A percentile compares a stretch with the other conserved stretches of the same genome.
phyloP scores from a whole-genome alignment of 30 jellyfish, hydroid and myxozoan genomes.

The Cassiopea andromeda region DNA sequence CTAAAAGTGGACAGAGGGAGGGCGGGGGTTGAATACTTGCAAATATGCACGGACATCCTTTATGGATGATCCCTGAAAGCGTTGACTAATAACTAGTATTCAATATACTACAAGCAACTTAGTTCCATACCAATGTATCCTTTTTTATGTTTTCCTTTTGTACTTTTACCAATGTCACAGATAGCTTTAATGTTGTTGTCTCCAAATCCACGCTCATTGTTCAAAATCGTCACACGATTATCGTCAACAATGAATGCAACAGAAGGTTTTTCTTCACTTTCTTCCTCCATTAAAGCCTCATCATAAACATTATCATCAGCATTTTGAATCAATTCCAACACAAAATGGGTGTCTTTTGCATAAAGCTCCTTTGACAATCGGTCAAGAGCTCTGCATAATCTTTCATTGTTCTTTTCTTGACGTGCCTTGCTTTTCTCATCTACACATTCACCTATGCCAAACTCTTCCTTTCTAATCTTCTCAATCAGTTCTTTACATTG shows the following conservation, averaged over 20 bases:
- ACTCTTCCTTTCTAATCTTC: conserved; percentile 68
- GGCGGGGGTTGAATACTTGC: too few species aligned
- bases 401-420: conserved; percentile 68
- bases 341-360: conserved; percentile 91
- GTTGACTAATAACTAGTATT: too few species aligned
- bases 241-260: conserved; percentile 80
- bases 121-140: conserved; percentile 84
- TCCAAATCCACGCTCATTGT: conserved; percentile 87
- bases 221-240: conserved; percentile 51
- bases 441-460: conserved; percentile 77
- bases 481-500: conserved; percentile 68
- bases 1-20: too few species aligned
- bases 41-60: too few species aligned
- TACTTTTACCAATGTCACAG: conserved; percentile 92
- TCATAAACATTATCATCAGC: conserved; percentile 89
- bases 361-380: conserved; percentile 87
- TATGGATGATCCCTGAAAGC: too few species aligned
- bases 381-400: conserved; percentile 82
- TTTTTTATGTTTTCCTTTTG: conserved; percentile 90
- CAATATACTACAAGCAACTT: too few species aligned
- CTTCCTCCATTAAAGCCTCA: conserved; percentile 36
- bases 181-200: conserved; percentile 77
- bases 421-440: conserved; percentile 57
- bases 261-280: conserved; percentile 76
- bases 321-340: conserved; percentile 90